Base-by-base conservation (phyloP, 1,140 invertebrate genomes). In the Tribolium castaneum region DNA sequence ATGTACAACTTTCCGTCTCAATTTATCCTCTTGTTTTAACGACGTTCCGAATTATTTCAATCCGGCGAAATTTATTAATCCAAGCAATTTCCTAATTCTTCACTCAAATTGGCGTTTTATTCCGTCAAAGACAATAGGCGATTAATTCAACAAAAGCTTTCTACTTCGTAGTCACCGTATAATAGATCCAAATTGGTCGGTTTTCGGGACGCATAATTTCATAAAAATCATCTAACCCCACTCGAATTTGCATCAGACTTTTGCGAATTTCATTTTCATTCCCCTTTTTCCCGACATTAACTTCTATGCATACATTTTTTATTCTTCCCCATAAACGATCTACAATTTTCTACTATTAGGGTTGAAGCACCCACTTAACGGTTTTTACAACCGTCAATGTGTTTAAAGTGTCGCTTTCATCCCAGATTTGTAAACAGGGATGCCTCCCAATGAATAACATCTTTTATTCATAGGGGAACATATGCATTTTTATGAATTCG, bases 131-230 rank as follows among this genome's bases (percentile, higher is more conserved):
- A 59, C 54, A 59, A 59, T 59, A 25, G 54, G 54, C 54, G 54
- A 59, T 59, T 59, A 59, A 59, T 59, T 59, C 54, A 59, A 59
- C 54, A 59, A 59, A 59, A 59, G 54, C 54, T 59, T 59, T 22
- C 19, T 45, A 45, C 39, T 59, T 19, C 16, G 16, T 59, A 59
- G 54, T 59, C 54, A 30, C 19, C 13, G 54, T 14, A 59, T 59
- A 59, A 59, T 59, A 59, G 54, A 22, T 59, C 19, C 9, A 59
- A 59, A 59, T 59, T 59, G 13, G 54, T 59, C 19, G 54, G 54
- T 59, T 59, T 59, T 59, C 22, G 19, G 54, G 54, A 59, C 16
- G 54, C 54, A 59, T 59, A 59, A 59, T 59, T 59, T 59, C 19
- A 59, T 59, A 59, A 59, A 59, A 59, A 59, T 59, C 54, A 22